Evolutionary conservation across 2,888 invertebrate genomes (phyloP).

Genomic region (Balanococcus diminutus): DNA sequence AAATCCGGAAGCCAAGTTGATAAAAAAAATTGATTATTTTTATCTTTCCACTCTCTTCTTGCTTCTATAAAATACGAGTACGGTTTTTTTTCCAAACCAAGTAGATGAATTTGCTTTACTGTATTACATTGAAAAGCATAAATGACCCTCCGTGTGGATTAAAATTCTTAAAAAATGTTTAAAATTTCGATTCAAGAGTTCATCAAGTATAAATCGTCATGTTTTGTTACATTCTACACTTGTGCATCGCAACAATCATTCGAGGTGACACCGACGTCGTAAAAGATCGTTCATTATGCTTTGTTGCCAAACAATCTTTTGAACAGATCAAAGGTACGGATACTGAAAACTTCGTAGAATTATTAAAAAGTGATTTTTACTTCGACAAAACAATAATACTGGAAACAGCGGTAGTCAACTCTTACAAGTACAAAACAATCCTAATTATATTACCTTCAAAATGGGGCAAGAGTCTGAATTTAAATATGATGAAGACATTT

Average conservation of each 20-base stretch:
- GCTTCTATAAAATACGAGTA: no score
- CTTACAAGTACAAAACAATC: not conserved
- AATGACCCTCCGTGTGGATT: no score
- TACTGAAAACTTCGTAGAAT: not conserved
- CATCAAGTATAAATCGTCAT: not conserved
- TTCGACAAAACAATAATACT: constrained; percentile 4
- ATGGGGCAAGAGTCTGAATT: constrained; percentile 3
- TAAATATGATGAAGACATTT: constrained; percentile 5
- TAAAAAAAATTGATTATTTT: no score
- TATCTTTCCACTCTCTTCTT: no score
- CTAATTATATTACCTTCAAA: not conserved
- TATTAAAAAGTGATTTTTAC: not conserved
- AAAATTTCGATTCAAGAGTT: not conserved
- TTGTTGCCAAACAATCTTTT: not conserved
- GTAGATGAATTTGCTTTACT: no score
- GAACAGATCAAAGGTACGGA: not conserved
- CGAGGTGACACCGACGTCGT: not conserved
- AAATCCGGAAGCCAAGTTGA: no score
- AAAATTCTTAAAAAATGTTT: not conserved
- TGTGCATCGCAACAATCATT: not conserved
- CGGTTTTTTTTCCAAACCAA: no score
- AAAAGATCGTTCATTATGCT: not conserved
- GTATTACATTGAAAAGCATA: no score
- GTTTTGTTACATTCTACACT: not conserved
- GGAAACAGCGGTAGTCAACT: not conserved